A percentile compares a stretch with the other conserved stretches of the same genome.
Evolutionary conservation across 53 echinoderm and acorn worm genomes (phyloP).

Genomic region (Henricia sp.): DNA sequence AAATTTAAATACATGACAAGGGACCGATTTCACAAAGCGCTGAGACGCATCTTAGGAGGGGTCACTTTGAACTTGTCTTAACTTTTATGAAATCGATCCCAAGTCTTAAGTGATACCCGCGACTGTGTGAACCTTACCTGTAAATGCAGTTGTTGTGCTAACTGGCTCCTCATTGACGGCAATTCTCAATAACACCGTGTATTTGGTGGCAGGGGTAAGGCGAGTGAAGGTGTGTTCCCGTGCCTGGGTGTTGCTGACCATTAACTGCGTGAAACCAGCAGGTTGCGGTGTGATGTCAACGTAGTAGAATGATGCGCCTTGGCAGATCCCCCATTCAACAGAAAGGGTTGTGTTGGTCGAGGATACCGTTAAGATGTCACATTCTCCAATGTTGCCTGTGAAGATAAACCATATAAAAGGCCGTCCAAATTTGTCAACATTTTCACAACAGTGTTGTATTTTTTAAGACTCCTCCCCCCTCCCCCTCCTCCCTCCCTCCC

Average conservation of each 20-base stretch:
- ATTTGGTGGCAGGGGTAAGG: constrained; percentile 47
- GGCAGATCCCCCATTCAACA: constrained; percentile 52
- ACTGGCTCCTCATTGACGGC: constrained; percentile 12
- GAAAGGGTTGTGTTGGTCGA: constrained; percentile 1
- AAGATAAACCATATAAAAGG: too few species aligned
- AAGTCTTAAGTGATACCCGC: too few species aligned
- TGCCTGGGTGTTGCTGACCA: not conserved
- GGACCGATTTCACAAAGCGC: too few species aligned
- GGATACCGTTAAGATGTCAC: constrained; percentile 43
- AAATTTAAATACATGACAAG: too few species aligned
- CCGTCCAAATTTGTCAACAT: too few species aligned
- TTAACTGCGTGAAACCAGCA: not conserved
- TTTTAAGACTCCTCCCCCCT: too few species aligned
- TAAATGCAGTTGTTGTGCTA: constrained; percentile 44
- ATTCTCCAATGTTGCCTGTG: constrained; percentile 23
- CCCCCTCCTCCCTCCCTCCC: too few species aligned
- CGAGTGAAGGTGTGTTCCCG: constrained; percentile 36
- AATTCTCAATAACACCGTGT: constrained; percentile 49
- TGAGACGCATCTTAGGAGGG: too few species aligned
- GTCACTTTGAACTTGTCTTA: too few species aligned
- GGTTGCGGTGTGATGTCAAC: constrained; percentile 44
- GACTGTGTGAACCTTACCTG: constrained; percentile 17
- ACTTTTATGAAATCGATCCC: too few species aligned
- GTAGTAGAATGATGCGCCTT: constrained; percentile 26
- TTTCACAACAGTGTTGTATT: too few species aligned